Evolutionary conservation across 2,797 vertebrate species (phyloP).

Genomic region (Gorsachius magnificus): DNA sequence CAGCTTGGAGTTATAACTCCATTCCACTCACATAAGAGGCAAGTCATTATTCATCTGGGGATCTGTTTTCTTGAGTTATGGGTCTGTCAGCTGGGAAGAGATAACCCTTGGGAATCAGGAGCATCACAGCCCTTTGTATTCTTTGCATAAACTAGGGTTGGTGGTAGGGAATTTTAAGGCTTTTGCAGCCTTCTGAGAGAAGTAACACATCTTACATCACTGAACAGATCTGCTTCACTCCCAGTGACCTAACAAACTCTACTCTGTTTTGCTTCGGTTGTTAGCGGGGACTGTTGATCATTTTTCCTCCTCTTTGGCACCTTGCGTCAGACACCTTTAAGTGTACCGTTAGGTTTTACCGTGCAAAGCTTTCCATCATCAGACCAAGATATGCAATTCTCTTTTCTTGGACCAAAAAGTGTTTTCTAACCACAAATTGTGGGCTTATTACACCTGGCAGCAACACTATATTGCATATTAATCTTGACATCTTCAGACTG

Average conservation of each 20-base stretch:
- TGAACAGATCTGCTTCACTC: not conserved
- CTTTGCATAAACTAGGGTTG: not conserved
- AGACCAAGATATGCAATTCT: not conserved
- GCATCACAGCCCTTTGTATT: not conserved
- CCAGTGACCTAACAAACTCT: not conserved
- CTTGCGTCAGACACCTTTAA: not conserved
- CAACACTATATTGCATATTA: not conserved
- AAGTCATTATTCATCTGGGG: conserved; percentile 21
- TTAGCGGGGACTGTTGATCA: not conserved
- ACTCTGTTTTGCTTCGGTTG: not conserved
- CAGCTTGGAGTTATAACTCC: conserved; percentile 57
- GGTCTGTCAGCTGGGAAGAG: not conserved
- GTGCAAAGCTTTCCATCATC: not conserved
- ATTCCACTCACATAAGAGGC: conserved; percentile 5
- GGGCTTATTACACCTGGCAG: not conserved
- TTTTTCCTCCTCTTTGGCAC: not conserved
- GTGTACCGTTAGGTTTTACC: not conserved
- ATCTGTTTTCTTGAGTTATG: conserved; percentile 20
- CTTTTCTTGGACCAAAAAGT: conserved; percentile 11
- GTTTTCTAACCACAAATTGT: conserved; percentile 27
- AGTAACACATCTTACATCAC: not conserved
- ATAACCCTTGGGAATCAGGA: conserved; percentile 29
- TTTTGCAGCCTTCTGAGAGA: not conserved
- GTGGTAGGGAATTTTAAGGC: not conserved
- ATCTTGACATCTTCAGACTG: conserved; percentile 14